Evolutionary conservation across 2,797 vertebrate species (phyloP), one percentile per base, ranked within the genome.

Genomic region (Eidolon dupreanum): DNA sequence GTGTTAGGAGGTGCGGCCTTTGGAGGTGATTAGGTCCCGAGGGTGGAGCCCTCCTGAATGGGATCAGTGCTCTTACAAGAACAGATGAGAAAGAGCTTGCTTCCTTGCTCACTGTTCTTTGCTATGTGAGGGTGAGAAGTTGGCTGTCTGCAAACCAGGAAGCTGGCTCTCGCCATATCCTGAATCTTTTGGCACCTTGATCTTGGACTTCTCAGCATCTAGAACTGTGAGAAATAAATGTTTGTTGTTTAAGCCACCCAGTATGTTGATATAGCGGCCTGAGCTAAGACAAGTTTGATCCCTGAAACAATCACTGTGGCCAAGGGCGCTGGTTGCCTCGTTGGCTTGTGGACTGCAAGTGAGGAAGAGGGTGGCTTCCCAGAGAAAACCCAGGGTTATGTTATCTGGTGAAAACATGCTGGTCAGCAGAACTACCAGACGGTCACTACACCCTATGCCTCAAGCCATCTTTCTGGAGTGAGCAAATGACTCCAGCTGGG

Each of bases 311-410:
- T 15, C 36, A 0, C 4, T 13, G 31, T 38, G 59, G 24, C 51
- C 51, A 5, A 31, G 8, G 5, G 26, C 36, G 10, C 41, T 2
- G 38, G 53, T 12, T 0, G 12, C n/a, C 38, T 15, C 1, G 0
- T n/a, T 24, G n/a, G 61, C 53, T 68, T 19, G 31, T 9, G 33
- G 55, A 28, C 46, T 19, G 11, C 3, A 0, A 15, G 13, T 31
- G 3, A 9, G 4, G 51, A 41, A 63, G n/a, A 28, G 36, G 28
- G 65, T 49, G 17, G 11, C 8, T 70, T 83, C 36, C 88, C 0
- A 2, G 68, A 43, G 12, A 28, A 70, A 79, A 46, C 28, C 19
- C 71, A 5, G 59, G 28, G 33, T 20, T 31, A 1, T n/a, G 61
- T 15, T n/a, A 7, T 31, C 73, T 41, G 36, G 33, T 26, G 43